Evolutionary conservation across 2,113 vertebrate genomes (phyloP), one percentile per base, ranked within the genome.

Genomic region (Mustela nigripes): DNA sequence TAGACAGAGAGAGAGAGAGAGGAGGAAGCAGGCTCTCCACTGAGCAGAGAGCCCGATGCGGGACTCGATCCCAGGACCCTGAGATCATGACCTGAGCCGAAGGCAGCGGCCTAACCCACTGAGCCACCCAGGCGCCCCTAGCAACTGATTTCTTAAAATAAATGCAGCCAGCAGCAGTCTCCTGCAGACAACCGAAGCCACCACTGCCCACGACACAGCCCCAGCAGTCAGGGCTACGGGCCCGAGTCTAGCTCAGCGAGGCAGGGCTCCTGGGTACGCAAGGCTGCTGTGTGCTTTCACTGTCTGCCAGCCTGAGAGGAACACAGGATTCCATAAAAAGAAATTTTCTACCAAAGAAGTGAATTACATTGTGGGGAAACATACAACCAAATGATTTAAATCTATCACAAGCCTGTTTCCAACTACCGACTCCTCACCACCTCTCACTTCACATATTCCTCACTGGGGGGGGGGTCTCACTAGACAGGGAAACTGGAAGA

Each of bases 311-410:
- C 48, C 83, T 69, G 73, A 86, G 79, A 96, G 86, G 45, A 33
- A 10, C 45, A 94, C 80, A 91, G 80, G 50, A 56, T 22, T 90
- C 48, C 39, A 21, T 56, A 74, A 50, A 95, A 94, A 89, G 83
- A 92, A 97, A 79, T 36, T 31, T 33, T 87, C 58, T 67, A 87
- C 53, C 36, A 80, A 71, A 16, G n/a, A 94, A 81, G 15, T 67
- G 10, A 28, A 36, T 39, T 65, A 31, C 88, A 87, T 39, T 58
- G 31, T 48, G 94, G 36, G 88, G 65, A 82, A 87, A n/a, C 9
- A 39, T 12, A 69, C 9, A 81, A 33, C 11, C 65, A 94, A 89
- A 85, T 33, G 2, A 42, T 45, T 76, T 60, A 69, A 45, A 28
- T 12, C 63, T 85, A 62, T 69, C 78, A 42, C 1, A 18, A 36